Base-by-base conservation (phyloP, 2,113 vertebrate genomes). In the Apodemus sylvaticus region DNA sequence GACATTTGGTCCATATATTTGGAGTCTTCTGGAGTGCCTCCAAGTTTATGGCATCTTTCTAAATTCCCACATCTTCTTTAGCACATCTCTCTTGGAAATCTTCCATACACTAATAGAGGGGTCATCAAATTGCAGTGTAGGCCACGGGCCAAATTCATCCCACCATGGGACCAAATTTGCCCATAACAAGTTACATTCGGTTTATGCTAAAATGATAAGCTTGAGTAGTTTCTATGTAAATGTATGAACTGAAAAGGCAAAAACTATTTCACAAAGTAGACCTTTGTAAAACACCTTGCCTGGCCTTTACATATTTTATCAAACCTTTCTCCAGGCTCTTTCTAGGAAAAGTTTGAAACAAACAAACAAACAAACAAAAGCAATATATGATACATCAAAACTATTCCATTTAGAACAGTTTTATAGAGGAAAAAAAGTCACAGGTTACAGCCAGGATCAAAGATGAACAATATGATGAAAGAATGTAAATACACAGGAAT, bases 11-110 rank as follows among this genome's bases (percentile, higher is more conserved):
- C n/a, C 7, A 22, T 60, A 34, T 17, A 82, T 78, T 64, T 89
- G 68, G 12, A 51, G 73, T 88, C 58, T 90, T 86, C 11, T 89
- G 71, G 60, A 92, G 60, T 34, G 2, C 14, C 10, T 83, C 60
- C 42, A 89, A 71, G 29, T 22, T 51, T 29, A 16, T 24, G 11
- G 14, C 7, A 70, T 81, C 78, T 64, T 55, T 91, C 42, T 95
- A 39, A 93, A 51, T 78, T 89, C 34, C 48, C 34, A 83, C n/a
- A 42, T 92, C 93, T 91, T 45, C 62, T 91, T 86, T 62, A 81
- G 66, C 51, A 95, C 86, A 83, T 74, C 39, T 96, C 36, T 90
- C 45, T 71, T 91, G 9, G 36, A 94, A 91, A 86, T 20, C 34
- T 74, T 90, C n/a, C 55, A 87, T 22, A 39, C 7, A 51, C 13